Base-by-base conservation (phyloP, 2,888 invertebrate genomes). In the Homarus gammarus region DNA sequence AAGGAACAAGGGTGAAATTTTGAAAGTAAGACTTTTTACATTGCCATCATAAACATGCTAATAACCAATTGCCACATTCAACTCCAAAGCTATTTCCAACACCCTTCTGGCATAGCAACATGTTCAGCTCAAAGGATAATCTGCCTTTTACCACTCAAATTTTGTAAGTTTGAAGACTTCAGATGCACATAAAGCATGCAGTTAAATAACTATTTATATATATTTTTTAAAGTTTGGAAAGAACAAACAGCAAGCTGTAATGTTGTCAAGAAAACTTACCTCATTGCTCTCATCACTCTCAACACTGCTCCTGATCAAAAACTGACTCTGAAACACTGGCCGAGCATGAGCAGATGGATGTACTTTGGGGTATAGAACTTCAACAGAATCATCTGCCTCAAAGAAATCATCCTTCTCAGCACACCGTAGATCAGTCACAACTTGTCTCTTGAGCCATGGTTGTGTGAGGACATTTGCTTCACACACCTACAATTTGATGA, bases 291-390 rank as follows among this genome's bases (percentile, higher is more conserved):
- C 84, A 33, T 89, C 70, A 44, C 90, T 88, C 49, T 85, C 83
- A 18, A 75, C 68, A 75, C 88, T 90, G 38, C 77, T 51, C 31
- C 90, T 88, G 73, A 90, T 77, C 49, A 83, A 22, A 49, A 90
- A 92, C 36, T 90, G 87, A 61, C 70, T 89, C 72, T 72, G 44
- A 79, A 89, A 91, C 68, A 86, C 73, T 27, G 92, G 92, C 22
- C 92, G 70, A 12, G 90, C 92, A 70, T 90, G 90, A 40, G 90
- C 90, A 22, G 92, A 84, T 12, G 92, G 92, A 33, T 92, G 92
- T 5, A 92, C 92, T 10, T 36, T 56, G 15, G 88, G 90, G 18
- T 77, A 78, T 6, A 84, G 18, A 22, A 90, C 81, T 81, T 92
- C 92, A 33, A 79, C 70, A 22, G 90, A 90, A 33, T 92, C 90